phyloP scores from a whole-genome alignment of 1,140 invertebrate genomes.

The Limonius californicus region DNA sequence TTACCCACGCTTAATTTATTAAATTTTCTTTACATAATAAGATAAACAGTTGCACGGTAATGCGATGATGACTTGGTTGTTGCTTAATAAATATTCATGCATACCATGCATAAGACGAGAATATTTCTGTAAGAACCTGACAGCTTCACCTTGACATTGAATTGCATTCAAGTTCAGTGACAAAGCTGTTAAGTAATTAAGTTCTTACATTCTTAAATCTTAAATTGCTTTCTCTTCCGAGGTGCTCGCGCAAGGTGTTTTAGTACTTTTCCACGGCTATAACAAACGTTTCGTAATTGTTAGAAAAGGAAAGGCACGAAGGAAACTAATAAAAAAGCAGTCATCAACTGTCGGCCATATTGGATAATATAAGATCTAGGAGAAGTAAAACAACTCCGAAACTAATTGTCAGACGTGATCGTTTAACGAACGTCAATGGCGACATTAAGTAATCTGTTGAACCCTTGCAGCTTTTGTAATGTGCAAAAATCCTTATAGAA shows the following conservation, averaged over 20 bases:
- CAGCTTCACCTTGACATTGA: constrained; percentile 1
- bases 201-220: background rate
- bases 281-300: no score
- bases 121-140: background rate
- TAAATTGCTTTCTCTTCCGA: no score
- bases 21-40: constrained; percentile 2
- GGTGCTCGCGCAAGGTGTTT: no score
- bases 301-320: no score
- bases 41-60: background rate
- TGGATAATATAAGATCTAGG: constrained; percentile 2
- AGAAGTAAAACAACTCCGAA: constrained; percentile 17
- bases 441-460: no score
- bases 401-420: constrained; percentile 20
- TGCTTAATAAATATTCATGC: constrained; percentile 7
- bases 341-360: constrained; percentile 16
- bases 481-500: no score
- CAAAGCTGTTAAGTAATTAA: background rate
- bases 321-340: constrained; percentile 6
- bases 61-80: background rate
- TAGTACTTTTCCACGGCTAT: no score
- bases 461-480: no score
- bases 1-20: constrained; percentile 2
- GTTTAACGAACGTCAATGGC: constrained; percentile 15
- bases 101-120: background rate
- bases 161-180: background rate